Conservation (phyloP, 2,113 vertebrate species). For the Steatornis caripensis region DNA sequence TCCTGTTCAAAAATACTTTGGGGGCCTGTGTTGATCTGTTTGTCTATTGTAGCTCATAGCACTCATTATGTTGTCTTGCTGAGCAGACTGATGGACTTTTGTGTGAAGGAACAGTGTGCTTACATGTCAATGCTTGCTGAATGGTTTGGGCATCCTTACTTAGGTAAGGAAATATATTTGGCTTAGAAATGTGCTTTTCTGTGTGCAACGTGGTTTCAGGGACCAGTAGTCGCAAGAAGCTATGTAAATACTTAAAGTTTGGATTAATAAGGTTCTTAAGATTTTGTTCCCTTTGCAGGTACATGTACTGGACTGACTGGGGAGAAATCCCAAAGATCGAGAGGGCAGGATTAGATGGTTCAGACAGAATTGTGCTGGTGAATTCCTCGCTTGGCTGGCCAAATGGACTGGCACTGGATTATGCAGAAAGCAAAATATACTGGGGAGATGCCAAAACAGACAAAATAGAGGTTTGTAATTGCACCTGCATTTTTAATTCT, state of each 20-base stretch:
- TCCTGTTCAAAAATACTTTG: neutral
- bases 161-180: neutral
- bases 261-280: neutral
- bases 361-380: constrained; percentile 88
- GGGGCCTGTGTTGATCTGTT: neutral
- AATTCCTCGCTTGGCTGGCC: constrained; percentile 97
- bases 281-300: constrained; percentile 70
- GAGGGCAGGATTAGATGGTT: constrained; percentile 90
- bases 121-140: neutral
- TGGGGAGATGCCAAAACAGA: constrained; percentile 99
- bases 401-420: constrained; percentile 94
- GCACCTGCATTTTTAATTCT: neutral
- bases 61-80: neutral
- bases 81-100: neutral
- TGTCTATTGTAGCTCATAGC: neutral
- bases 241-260: neutral
- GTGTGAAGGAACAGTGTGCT: neutral
- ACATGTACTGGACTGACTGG: constrained; percentile 99
- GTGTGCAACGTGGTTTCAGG: accelerated
- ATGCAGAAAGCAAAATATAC: constrained; percentile 88
- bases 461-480: constrained; percentile 83
- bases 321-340: constrained; percentile 96
- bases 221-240: neutral
- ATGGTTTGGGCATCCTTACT: neutral
- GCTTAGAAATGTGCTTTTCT: neutral